A percentile compares a stretch with the other conserved stretches of the same genome.
phyloP scores from a whole-genome alignment of 2,888 invertebrate genomes.

The Zeuzera pyrina region DNA sequence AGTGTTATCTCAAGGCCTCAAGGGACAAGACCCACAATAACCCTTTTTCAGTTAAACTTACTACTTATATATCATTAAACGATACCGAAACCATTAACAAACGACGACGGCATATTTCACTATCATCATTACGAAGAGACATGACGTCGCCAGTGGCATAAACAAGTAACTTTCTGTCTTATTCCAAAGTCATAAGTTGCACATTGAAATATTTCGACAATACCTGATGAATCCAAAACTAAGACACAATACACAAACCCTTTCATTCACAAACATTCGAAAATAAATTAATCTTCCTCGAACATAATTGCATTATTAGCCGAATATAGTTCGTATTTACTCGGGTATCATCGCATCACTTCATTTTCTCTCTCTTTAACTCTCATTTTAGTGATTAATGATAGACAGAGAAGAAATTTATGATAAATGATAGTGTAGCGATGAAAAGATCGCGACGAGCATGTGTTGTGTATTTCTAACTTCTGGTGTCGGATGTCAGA shows the following conservation, averaged over 20 bases:
- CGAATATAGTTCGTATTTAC: conserved; percentile 50
- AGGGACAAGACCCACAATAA: no score
- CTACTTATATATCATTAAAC: no score
- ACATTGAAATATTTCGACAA: neutral
- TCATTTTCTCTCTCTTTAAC: conserved; percentile 72
- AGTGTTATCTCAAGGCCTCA: no score
- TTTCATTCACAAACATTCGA: no score
- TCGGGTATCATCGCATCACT: conserved; percentile 40
- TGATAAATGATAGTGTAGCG: conserved; percentile 57
- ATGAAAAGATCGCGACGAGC: conserved; percentile 54
- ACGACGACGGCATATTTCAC: no score
- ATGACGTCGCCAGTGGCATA: no score
- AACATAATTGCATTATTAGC: conserved; percentile 61
- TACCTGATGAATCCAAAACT: no score
- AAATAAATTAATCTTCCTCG: conserved; percentile 59
- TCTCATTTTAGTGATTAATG: conserved; percentile 69
- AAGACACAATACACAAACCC: conserved; percentile 40
- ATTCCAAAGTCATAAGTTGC: no score
- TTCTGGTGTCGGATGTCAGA: conserved; percentile 44
- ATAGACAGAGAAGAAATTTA: conserved; percentile 36
- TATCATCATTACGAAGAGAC: no score
- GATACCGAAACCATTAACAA: no score
- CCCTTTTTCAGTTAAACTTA: no score
- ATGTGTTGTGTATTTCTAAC: conserved; percentile 45
- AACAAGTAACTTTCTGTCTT: no score